A percentile compares a stretch with the other conserved stretches of the same genome.
Evolutionary conservation across 30 jellyfish, hydroid and myxozoan genomes (phyloP).

Genomic region (Catostylus mosaicus): DNA sequence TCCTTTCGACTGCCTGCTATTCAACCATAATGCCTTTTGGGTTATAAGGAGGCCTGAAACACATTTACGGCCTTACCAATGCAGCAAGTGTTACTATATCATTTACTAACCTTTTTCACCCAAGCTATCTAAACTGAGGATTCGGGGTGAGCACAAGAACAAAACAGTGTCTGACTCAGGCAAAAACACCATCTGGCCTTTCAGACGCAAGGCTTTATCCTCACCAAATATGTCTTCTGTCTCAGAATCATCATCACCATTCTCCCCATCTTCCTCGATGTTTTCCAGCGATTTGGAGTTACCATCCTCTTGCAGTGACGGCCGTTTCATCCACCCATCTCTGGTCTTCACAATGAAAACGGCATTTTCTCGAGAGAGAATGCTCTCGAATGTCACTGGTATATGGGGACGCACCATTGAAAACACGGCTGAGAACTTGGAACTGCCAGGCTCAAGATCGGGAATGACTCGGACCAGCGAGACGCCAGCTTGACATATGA

Average conservation of each 20-base stretch:
- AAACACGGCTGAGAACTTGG: constrained; percentile 68
- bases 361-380: constrained; percentile 62
- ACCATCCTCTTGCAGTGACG: constrained; percentile 57
- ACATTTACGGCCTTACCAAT: too few relatives aligned
- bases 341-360: constrained; percentile 69
- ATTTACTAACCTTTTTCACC: constrained; percentile 84
- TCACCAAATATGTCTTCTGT: constrained; percentile 45
- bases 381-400: constrained; percentile 57
- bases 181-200: constrained; percentile 85
- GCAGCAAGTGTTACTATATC: too few relatives aligned
- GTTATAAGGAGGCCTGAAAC: too few relatives aligned
- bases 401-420: constrained; percentile 74
- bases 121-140: constrained; percentile 84
- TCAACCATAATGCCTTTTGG: too few relatives aligned
- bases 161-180: constrained; percentile 71
- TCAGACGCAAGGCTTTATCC: constrained; percentile 63
- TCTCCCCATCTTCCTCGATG: background rate
- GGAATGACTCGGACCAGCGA: constrained; percentile 72
- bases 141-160: constrained; percentile 79
- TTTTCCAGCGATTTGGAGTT: background rate
- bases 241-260: constrained; percentile 24
- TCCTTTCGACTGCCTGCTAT: too few relatives aligned
- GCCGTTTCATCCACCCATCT: constrained; percentile 58
- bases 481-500: constrained; percentile 81
- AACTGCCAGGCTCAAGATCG: constrained; percentile 62